Conservation (phyloP, 2,113 vertebrate species). For the Heteronetta atricapilla region DNA sequence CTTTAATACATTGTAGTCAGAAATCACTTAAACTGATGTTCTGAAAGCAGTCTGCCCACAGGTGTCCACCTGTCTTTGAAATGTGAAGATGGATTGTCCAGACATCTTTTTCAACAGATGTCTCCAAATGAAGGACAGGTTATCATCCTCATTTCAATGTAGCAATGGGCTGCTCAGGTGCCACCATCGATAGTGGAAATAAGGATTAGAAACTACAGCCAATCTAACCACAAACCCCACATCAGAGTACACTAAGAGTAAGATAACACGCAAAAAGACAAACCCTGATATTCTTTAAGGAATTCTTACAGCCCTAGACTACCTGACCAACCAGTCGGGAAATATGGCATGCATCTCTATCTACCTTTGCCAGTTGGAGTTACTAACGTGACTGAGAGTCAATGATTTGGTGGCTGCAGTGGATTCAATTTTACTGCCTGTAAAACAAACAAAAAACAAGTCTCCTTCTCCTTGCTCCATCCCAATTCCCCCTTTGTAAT, state of each 20-base stretch:
- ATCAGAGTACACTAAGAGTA: too few relatives aligned
- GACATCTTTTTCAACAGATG: not conserved
- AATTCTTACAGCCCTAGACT: not conserved
- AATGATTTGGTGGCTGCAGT: not conserved
- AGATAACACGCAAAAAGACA: not conserved
- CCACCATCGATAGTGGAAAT: too few relatives aligned
- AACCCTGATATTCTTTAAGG: not conserved
- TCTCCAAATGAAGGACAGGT: not conserved
- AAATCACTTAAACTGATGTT: not conserved
- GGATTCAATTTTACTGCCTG: not conserved
- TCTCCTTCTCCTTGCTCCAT: not conserved
- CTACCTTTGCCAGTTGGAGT: not conserved
- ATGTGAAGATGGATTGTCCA: not conserved
- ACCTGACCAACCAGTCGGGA: not conserved
- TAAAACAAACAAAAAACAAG: not conserved
- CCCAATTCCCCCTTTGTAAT: not conserved
- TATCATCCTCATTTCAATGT: too few relatives aligned
- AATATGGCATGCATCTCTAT: not conserved
- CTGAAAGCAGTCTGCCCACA: not conserved
- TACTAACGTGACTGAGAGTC: not conserved
- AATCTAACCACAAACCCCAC: not conserved
- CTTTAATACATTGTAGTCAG: not conserved
- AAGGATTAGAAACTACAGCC: too few relatives aligned
- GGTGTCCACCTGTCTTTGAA: not conserved
- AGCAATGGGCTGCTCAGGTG: not conserved